Base-by-base conservation (phyloP, 2,888 invertebrate species). In the Acrobeloides nanus region DNA sequence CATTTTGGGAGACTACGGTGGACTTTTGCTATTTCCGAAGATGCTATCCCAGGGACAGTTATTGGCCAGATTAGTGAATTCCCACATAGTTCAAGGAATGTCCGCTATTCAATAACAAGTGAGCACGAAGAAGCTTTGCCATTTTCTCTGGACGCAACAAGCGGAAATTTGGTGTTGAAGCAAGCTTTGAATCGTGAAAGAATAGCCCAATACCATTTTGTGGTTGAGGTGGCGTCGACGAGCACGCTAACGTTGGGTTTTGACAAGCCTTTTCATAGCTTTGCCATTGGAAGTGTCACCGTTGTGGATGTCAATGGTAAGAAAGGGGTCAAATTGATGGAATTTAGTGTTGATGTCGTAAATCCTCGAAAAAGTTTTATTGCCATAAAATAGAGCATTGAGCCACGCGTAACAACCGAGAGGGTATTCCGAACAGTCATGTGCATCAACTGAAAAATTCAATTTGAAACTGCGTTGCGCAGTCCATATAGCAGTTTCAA, bases 141-240 rank as follows among this genome's bases (percentile, higher is more conserved):
- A 15, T 89, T 89, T 75, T 82, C 84, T 32, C 81, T 92, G 37
- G 89, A 92, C 72, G 84, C 85, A 35, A 85, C 86, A 54, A 83
- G 82, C 1, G 93, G 92, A 0, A 86, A 87, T 62, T 78, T 93
- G 6, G 84, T 84, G 73, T 84, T 92, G 0, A 86, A 87, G 55
- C 86, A 87, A 0, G 84, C 84, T 65, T 78, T 93, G 45, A 92
- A 95, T 75, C 81, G 92, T 24, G 93, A 93, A 76, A 80, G 84
- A 5, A 84, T 85, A 67, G 81, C 20, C 29, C 42, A 44, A 15
- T 54, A 37, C 34, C 25, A 50, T 21, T 55, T 56, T 34, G 40
- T 51, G 17, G 55, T 46, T 18, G n/a, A 29, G 20, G 27, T 37
- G 32, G 41, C 20, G 12, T 17, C 20, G 17, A 29, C 4, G 39